These are phyloP conservation scores for Falco concolor DNA, from an alignment of 2,797 vertebrate genomes.

Conservation along the genomic window DNA sequence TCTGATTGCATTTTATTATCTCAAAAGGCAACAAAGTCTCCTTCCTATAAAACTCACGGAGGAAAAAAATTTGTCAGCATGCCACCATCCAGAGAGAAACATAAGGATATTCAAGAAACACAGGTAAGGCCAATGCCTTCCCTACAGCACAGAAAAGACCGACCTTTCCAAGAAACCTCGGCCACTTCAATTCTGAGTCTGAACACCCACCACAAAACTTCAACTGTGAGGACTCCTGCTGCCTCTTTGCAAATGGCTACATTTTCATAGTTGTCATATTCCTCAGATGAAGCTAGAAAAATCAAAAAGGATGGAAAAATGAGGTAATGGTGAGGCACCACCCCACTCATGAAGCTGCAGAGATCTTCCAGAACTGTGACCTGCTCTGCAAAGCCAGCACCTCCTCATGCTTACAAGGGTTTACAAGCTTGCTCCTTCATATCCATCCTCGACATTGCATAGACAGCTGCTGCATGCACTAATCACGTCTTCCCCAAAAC, in stretches of 20 bases:
- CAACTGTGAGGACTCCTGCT: background rate
- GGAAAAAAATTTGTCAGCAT: background rate
- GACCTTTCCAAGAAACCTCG: background rate
- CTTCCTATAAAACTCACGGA: background rate
- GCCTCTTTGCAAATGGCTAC: background rate
- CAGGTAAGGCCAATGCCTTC: fast-evolving
- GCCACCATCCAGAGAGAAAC: background rate
- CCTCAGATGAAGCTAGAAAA: background rate
- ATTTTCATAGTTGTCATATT: background rate
- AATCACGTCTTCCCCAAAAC: background rate
- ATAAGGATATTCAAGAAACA: background rate
- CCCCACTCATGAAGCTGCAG: background rate
- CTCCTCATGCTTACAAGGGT: background rate
- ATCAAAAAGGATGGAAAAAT: background rate
- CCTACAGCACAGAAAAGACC: background rate
- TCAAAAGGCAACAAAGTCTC: background rate
- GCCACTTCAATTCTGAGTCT: background rate
- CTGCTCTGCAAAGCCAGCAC: background rate
- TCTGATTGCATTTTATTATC: background rate
- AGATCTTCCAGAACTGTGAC: background rate
- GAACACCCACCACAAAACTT: background rate
- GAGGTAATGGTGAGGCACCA: background rate
- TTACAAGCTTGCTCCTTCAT: background rate
- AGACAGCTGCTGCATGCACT: background rate
- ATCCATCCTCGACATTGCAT: background rate